A percentile compares a stretch with the other conserved stretches of the same genome.
Evolutionary conservation across 2,888 invertebrate genomes (phyloP).

Genomic region (Phyllotreta cruciferae): DNA sequence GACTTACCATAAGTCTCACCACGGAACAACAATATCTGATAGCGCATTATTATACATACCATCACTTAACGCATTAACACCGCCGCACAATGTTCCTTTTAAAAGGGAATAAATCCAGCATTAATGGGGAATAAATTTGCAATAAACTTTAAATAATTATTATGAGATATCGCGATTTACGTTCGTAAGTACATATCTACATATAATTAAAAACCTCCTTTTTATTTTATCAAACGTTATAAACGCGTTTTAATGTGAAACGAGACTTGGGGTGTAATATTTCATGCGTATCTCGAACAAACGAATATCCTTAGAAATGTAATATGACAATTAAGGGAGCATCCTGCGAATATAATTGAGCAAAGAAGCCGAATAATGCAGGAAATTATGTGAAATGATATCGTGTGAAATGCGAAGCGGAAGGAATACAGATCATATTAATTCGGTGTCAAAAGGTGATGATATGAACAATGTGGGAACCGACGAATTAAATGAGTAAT

Average conservation of each 20-base stretch:
- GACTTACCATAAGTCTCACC: constrained; percentile 56
- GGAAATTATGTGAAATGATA: constrained; percentile 50
- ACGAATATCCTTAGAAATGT: constrained; percentile 44
- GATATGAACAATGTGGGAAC: constrained; percentile 35
- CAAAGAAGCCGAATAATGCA: constrained; percentile 46
- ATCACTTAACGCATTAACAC: constrained; percentile 41
- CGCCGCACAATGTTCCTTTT: constrained; percentile 36
- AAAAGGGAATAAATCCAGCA: constrained; percentile 35
- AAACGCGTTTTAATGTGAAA: too few species aligned
- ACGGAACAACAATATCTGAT: constrained; percentile 43
- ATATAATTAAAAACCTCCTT: too few species aligned
- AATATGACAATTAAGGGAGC: constrained; percentile 44
- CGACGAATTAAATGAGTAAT: too few species aligned
- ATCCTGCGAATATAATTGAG: constrained; percentile 40
- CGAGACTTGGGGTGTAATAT: constrained; percentile 6
- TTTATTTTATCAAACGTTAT: too few species aligned
- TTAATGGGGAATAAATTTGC: constrained; percentile 6
- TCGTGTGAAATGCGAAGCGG: constrained; percentile 49
- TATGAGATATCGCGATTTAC: too few species aligned
- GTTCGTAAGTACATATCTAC: too few species aligned
- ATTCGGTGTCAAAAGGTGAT: constrained; percentile 26
- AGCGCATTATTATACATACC: constrained; percentile 43
- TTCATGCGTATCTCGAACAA: constrained; percentile 28
- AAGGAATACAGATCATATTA: constrained; percentile 44
- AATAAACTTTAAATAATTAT: too few species aligned